A percentile compares a stretch with the other conserved stretches of the same genome.
phyloP scores from a whole-genome alignment of 1,140 invertebrate species.

The Drosophila orena region DNA sequence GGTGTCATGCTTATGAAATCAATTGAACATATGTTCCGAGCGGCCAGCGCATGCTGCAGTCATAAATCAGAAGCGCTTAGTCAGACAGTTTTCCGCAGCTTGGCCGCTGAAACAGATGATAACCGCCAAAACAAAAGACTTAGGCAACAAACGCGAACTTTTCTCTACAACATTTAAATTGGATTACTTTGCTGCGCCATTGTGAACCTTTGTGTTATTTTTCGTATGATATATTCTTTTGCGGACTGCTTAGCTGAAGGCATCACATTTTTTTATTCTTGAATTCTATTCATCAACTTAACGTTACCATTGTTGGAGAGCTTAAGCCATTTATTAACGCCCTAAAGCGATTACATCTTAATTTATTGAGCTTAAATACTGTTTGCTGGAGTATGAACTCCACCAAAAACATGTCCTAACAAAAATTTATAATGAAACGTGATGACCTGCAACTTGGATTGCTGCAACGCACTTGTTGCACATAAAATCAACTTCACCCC shows the following conservation, averaged over 20 bases:
- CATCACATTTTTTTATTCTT: not conserved
- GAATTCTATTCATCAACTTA: constrained; percentile 15
- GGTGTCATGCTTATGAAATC: constrained; percentile 80
- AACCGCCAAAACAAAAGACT: constrained; percentile 70
- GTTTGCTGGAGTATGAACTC: not conserved
- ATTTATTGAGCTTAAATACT: not conserved
- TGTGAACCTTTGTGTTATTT: not conserved
- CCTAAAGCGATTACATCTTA: constrained; percentile 1
- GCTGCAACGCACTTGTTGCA: constrained; percentile 64
- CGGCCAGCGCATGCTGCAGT: constrained; percentile 36
- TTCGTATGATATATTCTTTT: constrained; percentile 7
- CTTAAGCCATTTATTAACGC: constrained; percentile 3
- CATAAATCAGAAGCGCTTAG: constrained; percentile 80
- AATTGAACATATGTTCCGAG: constrained; percentile 76
- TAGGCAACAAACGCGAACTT: constrained; percentile 60
- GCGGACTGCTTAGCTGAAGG: constrained; percentile 6
- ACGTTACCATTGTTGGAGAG: constrained; percentile 3
- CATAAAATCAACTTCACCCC: constrained; percentile 15
- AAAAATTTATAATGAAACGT: not conserved
- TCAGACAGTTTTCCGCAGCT: constrained; percentile 44
- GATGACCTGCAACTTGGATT: constrained; percentile 14
- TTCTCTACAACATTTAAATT: constrained; percentile 2
- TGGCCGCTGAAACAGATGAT: constrained; percentile 49
- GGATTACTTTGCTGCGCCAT: constrained; percentile 3
- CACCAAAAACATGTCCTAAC: not conserved